Percentiles rank a stretch among this genome's conserved stretches.
These are phyloP conservation scores for Balearica regulorum DNA, from an alignment of 2,797 vertebrate species.

Conservation along the genomic window DNA sequence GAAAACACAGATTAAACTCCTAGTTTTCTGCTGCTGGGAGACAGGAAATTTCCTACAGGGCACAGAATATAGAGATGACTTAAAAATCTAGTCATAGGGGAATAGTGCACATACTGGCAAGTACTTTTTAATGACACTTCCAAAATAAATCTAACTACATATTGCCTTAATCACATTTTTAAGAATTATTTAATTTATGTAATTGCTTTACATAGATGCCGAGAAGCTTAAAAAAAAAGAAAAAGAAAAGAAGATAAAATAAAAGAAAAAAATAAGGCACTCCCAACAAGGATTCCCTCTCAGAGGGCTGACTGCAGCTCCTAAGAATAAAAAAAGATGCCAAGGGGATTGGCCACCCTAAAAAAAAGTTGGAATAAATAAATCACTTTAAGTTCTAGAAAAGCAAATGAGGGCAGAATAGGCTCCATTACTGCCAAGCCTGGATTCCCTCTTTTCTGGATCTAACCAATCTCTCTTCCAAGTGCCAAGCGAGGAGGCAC, in stretches of 20 bases:
- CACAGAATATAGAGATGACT: background rate
- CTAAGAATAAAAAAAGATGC: background rate
- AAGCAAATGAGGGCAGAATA: background rate
- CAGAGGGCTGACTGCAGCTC: background rate
- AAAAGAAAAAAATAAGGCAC: background rate
- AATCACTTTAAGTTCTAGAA: background rate
- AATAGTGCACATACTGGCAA: background rate
- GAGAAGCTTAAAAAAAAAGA: background rate
- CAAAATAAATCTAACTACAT: constrained; percentile 1
- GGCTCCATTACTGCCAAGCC: background rate
- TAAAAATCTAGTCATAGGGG: background rate
- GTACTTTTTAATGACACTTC: background rate
- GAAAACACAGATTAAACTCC: background rate
- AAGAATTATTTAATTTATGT: constrained; percentile 1
- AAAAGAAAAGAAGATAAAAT: background rate
- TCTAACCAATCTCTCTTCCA: background rate
- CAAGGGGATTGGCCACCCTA: background rate
- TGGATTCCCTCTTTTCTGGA: background rate
- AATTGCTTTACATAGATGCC: background rate
- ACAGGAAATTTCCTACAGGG: background rate
- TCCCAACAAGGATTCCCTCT: background rate
- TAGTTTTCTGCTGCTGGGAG: background rate
- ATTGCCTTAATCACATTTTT: background rate
- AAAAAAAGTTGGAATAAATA: background rate
- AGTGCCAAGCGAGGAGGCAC: background rate